Base-by-base conservation (phyloP, 2,113 vertebrate genomes). In the Callipepla squamata region DNA sequence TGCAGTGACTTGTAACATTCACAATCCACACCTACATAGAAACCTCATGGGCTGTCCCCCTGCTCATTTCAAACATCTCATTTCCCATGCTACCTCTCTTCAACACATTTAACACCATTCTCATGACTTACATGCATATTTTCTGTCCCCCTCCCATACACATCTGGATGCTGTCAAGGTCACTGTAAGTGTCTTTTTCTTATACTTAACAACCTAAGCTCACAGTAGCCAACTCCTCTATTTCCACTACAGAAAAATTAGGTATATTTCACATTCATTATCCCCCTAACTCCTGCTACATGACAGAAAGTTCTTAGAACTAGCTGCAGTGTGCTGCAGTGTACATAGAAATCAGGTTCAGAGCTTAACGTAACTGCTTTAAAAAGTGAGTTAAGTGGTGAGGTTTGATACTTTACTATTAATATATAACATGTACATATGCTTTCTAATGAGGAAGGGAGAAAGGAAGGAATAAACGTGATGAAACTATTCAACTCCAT, bases 161-260 rank as follows among this genome's bases (percentile, higher is more conserved):
- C 61, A 91, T 85, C 47, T 80, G 81, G 67, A 68, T 66, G 34
- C 20, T 55, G 36, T 58, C 30, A 86, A 93, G 26, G 38, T 48
- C 78, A 50, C 44, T 28, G 23, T 58, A 90, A 80, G 87, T 0
- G 1, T 40, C 48, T 74, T 87, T 57, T 69, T 36, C 80, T 93
- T 30, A 78, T 66, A 77, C 21, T 50, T 36, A 61, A 80, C 83
- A 95, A 48, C 6, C 22, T 79, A 79, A 68, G 20, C 32, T 32
- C 62, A 28, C 4, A 30, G 13, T 30, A 95, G 57, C 12, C 0
- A 2, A 59, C 80, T 90, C 51, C 72, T 85, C 67, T 6, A 38
- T 85, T 85, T 75, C 47, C 38, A 76, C 34, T 77, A 81, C 63
- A 80, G 57, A 84, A 83, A 88, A 94, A 80, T 17, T 20, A 80